Percentiles rank a stretch among this genome's conserved stretches.
Conservation (phyloP, 2,113 vertebrate genomes). For the Phrynosoma blainvillii region DNA sequence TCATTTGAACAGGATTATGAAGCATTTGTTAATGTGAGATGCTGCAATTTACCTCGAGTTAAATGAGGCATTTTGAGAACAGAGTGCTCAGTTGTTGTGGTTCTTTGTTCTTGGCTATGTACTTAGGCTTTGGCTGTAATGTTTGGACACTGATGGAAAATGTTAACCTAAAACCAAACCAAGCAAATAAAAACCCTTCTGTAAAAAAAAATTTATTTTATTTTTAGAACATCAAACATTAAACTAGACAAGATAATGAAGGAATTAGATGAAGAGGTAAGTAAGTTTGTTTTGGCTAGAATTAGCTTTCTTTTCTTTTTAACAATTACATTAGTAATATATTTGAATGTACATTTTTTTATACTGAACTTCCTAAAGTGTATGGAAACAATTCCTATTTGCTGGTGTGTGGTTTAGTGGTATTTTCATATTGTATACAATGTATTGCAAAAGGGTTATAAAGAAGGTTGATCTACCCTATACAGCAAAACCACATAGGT, state of each 20-base stretch:
- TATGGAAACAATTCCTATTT: neutral
- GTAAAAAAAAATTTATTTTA: constrained; percentile 48
- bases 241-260: constrained; percentile 97
- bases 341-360: neutral
- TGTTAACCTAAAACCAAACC: neutral
- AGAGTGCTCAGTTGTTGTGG: too few relatives aligned
- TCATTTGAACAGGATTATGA: neutral
- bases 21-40: neutral
- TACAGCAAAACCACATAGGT: neutral
- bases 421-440: neutral
- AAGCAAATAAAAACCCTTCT: too few relatives aligned
- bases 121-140: neutral
- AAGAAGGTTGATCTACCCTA: neutral
- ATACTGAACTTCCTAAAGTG: neutral
- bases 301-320: constrained; percentile 19
- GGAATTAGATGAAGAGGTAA: constrained; percentile 98
- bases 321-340: neutral
- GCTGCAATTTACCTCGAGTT: neutral
- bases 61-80: neutral
- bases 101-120: neutral
- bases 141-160: neutral
- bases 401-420: too few relatives aligned
- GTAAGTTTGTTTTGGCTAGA: constrained; percentile 28
- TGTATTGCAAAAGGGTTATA: accelerated
- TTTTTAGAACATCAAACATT: constrained; percentile 87